Percentiles rank a stretch among this genome's conserved stretches.
These are phyloP conservation scores for Leptobrachium leishanense DNA, from an alignment of 2,113 vertebrate species.

Conservation along the genomic window DNA sequence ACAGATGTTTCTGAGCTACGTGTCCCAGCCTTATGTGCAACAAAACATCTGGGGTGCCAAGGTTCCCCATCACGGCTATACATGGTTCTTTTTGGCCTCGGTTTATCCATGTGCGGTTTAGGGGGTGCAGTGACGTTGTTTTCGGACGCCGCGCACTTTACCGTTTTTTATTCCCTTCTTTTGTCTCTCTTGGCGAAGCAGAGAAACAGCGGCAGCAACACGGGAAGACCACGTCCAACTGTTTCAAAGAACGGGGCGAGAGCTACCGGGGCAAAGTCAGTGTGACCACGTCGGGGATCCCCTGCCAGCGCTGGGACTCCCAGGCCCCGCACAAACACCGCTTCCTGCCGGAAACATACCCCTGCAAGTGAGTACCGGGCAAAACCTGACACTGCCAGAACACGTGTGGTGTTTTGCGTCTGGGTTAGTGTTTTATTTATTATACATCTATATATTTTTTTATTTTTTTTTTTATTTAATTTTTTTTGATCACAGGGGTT, in stretches of 20 bases:
- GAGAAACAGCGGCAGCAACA: slow-evolving; percentile 53
- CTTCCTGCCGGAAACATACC: slow-evolving; percentile 84
- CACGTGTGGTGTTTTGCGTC: no score
- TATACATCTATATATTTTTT: no score
- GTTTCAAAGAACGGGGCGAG: slow-evolving; percentile 87
- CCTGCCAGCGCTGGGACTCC: slow-evolving; percentile 90
- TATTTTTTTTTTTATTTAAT: not conserved
- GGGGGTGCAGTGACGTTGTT: no score
- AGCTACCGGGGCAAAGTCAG: slow-evolving; percentile 85
- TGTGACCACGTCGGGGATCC: slow-evolving; percentile 79
- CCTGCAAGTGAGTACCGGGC: slow-evolving; percentile 81
- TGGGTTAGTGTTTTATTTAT: no score
- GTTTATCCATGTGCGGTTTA: no score
- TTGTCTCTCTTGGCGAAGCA: slow-evolving; percentile 48
- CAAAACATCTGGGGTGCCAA: no score
- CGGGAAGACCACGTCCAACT: slow-evolving; percentile 60
- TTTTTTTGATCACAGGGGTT: slow-evolving; percentile 68
- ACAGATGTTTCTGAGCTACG: no score
- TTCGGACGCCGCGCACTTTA: no score
- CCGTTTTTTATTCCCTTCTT: not conserved
- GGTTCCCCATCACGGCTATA: no score
- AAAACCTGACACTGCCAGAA: not conserved
- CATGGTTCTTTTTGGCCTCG: no score
- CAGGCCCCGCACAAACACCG: slow-evolving; percentile 85
- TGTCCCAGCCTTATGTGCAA: no score